These are phyloP conservation scores for Phodopus roborovskii DNA, from an alignment of 2,113 vertebrate species.

Conservation along the genomic window DNA sequence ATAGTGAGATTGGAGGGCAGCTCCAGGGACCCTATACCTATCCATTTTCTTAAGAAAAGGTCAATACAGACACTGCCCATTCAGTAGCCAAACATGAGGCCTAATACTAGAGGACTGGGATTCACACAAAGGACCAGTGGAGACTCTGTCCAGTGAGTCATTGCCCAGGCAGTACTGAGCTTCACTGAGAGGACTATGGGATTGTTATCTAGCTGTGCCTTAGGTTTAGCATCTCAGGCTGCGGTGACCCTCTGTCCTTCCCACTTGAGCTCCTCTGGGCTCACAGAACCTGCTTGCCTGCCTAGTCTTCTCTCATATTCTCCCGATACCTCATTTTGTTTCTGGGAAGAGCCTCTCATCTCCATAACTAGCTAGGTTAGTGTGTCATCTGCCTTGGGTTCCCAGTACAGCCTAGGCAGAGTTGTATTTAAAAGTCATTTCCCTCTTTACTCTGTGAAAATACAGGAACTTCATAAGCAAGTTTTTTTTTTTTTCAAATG, in stretches of 20 bases:
- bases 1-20: neutral
- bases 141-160: constrained; percentile 54
- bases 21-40: neutral
- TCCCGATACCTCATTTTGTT: neutral
- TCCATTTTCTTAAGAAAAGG: constrained; percentile 32
- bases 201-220: neutral
- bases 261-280: neutral
- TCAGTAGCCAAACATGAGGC: neutral
- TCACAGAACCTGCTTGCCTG: neutral
- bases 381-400: neutral
- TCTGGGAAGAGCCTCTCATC: neutral
- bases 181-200: neutral
- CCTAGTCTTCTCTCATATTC: neutral
- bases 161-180: constrained; percentile 27
- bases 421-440: constrained; percentile 64
- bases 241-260: neutral
- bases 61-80: neutral
- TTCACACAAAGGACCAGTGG: constrained; percentile 43
- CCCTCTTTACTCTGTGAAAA: constrained; percentile 51
- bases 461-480: constrained; percentile 64
- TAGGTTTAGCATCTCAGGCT: neutral
- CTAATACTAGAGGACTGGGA: neutral
- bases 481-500: constrained; percentile 54
- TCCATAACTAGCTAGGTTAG: neutral
- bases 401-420: neutral